Percentiles rank a stretch among this genome's conserved stretches.
Conservation (phyloP, 1,140 invertebrate species). For the Calliphora vicina region DNA sequence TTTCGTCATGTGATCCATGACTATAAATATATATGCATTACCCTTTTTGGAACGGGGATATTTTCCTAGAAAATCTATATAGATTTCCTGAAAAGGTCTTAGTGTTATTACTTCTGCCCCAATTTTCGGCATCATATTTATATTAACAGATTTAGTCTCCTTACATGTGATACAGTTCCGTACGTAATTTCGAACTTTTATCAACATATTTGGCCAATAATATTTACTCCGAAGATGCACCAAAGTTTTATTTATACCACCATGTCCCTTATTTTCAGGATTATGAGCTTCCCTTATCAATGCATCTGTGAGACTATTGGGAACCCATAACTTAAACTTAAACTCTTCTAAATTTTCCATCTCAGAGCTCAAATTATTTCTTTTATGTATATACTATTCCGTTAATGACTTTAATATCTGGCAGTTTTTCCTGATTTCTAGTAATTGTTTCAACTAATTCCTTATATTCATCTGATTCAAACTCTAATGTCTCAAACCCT, state of each 20-base stretch:
- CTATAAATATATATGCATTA: not conserved
- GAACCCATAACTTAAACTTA: not conserved
- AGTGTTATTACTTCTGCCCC: not conserved
- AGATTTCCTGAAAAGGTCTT: not conserved
- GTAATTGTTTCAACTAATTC: not conserved
- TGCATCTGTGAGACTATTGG: not conserved
- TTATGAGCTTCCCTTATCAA: not conserved
- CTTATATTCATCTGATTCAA: not conserved
- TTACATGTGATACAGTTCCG: not conserved
- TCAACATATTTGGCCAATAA: not conserved
- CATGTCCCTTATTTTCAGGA: not conserved
- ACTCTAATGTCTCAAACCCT: constrained; percentile 10
- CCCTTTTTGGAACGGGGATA: not conserved
- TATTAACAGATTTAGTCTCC: not conserved
- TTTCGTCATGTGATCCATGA: constrained; percentile 4
- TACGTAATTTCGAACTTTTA: not conserved
- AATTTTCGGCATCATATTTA: not conserved
- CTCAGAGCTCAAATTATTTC: not conserved
- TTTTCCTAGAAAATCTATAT: not conserved
- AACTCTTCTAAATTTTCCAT: not conserved
- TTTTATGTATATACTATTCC: not conserved
- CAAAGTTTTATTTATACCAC: not conserved
- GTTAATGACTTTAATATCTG: constrained; percentile 2
- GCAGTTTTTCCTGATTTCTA: not conserved
- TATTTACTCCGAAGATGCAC: not conserved